Evolutionary conservation across 2,888 invertebrate species (phyloP).

Genomic region (Hypomecis atomaria): DNA sequence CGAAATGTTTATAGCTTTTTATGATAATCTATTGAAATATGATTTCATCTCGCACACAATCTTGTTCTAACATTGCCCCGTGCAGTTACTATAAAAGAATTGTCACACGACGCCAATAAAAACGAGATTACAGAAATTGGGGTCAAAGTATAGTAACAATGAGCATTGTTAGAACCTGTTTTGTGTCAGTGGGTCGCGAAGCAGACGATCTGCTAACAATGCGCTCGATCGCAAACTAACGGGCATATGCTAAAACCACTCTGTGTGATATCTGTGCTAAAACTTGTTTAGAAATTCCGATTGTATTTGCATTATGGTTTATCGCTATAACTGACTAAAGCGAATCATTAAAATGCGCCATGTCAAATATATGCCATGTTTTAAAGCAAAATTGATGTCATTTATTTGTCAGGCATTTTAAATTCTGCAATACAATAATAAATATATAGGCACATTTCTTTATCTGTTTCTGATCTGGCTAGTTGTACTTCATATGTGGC

Average conservation of each 20-base stretch:
- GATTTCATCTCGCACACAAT: slow-evolving; percentile 32
- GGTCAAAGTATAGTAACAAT: slow-evolving; percentile 44
- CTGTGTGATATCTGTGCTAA: background rate
- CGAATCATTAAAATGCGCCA: too few relatives aligned
- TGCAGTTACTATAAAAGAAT: slow-evolving; percentile 1
- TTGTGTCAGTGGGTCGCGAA: slow-evolving; percentile 56
- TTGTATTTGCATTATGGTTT: background rate
- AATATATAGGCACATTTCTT: too few relatives aligned
- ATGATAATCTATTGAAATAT: slow-evolving; percentile 11
- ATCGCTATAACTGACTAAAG: background rate
- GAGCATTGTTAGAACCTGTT: slow-evolving; percentile 49
- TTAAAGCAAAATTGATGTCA: too few relatives aligned
- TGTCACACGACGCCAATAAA: slow-evolving; percentile 12
- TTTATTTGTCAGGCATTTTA: too few relatives aligned
- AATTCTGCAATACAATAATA: too few relatives aligned
- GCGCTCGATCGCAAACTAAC: slow-evolving; percentile 46
- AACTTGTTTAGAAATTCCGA: too few relatives aligned
- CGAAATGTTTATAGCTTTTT: slow-evolving; percentile 22
- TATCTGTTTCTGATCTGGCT: too few relatives aligned
- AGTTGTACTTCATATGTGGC: background rate
- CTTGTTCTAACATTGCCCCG: slow-evolving; percentile 32
- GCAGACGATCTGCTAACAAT: slow-evolving; percentile 46
- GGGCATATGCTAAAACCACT: slow-evolving; percentile 41
- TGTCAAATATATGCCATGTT: too few relatives aligned
- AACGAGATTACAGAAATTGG: slow-evolving; percentile 24